Evolutionary conservation across 2,888 invertebrate species (phyloP).

Genomic region (Microctonus aethiopoides): DNA sequence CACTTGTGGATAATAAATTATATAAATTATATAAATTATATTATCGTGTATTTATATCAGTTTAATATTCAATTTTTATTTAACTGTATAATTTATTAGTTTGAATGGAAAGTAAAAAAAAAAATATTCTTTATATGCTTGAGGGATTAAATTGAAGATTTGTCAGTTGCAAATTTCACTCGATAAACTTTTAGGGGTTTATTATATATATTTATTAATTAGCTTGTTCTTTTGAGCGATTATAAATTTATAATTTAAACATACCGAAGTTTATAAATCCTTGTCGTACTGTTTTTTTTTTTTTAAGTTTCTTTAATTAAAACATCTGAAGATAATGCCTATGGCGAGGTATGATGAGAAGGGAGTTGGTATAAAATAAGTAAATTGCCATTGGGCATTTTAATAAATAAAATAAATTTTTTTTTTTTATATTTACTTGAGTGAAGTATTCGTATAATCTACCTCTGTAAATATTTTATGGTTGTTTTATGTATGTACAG

Average conservation of each 20-base stretch:
- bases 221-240: neutral
- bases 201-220: too few species aligned
- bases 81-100: too few species aligned
- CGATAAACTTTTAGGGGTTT: neutral
- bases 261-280: neutral
- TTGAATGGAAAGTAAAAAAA: too few species aligned
- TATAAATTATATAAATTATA: too few species aligned
- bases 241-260: neutral
- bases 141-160: neutral
- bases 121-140: neutral
- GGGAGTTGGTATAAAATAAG: conserved; percentile 1
- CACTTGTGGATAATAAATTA: neutral
- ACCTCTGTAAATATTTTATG: neutral
- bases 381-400: conserved; percentile 4
- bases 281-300: neutral
- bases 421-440: neutral
- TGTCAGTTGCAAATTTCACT: neutral
- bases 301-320: neutral
- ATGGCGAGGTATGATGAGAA: neutral
- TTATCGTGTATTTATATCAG: too few species aligned
- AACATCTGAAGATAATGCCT: neutral
- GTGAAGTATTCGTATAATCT: neutral
- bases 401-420: too few species aligned
- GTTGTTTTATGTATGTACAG: conserved; percentile 66
- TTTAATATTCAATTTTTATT: too few species aligned